Conservation (phyloP, 1,140 invertebrate genomes). For the Heliconius hermathena region DNA sequence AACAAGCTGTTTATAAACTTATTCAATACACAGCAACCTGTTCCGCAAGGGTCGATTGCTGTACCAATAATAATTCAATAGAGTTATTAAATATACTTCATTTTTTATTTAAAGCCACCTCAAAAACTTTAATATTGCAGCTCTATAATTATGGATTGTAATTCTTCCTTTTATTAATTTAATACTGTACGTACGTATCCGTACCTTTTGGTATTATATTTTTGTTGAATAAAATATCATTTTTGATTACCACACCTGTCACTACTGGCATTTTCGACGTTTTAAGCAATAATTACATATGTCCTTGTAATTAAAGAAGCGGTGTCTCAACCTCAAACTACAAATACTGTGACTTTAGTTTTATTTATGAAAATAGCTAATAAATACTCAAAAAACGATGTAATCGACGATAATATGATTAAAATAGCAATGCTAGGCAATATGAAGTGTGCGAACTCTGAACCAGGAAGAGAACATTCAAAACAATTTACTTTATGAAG, state of each 20-base stretch:
- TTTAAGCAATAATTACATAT: slow-evolving; percentile 48
- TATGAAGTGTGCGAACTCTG: slow-evolving; percentile 37
- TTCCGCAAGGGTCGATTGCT: slow-evolving; percentile 16
- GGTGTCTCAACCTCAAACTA: not conserved
- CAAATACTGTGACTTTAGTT: not conserved
- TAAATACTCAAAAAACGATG: not conserved
- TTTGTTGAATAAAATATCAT: slow-evolving; percentile 53
- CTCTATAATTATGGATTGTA: slow-evolving; percentile 43
- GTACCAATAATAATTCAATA: slow-evolving; percentile 27
- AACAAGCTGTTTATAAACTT: slow-evolving; percentile 15
- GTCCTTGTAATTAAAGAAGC: slow-evolving; percentile 38
- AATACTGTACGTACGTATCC: slow-evolving; percentile 41
- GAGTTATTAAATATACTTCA: slow-evolving; percentile 27
- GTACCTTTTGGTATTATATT: slow-evolving; percentile 45
- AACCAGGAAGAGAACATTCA: slow-evolving; percentile 50
- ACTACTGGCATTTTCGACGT: slow-evolving; percentile 49
- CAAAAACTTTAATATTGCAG: slow-evolving; percentile 37
- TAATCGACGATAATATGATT: no score
- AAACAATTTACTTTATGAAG: slow-evolving; percentile 45
- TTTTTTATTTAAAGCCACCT: slow-evolving; percentile 31
- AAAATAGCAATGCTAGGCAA: not conserved
- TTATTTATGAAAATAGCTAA: not conserved
- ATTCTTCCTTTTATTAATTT: slow-evolving; percentile 47
- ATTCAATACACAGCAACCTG: slow-evolving; percentile 18
- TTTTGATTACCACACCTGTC: slow-evolving; percentile 52